Evolutionary conservation across 2,113 vertebrate species (phyloP).

Genomic region (Nesoenas mayeri): DNA sequence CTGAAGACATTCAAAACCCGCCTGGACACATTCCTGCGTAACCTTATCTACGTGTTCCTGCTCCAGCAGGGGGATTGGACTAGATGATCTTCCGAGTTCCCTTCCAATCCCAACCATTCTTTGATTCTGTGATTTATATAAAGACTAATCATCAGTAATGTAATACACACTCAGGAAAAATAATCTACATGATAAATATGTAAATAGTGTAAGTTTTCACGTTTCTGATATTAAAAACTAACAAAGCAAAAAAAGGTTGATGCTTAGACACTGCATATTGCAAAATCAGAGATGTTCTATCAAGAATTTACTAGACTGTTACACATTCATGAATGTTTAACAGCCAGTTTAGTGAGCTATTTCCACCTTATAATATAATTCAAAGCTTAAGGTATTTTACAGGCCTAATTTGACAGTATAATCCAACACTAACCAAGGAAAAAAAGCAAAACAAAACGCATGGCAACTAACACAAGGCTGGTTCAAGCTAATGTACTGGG

Average conservation of each 20-base stretch:
- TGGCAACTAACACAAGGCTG: neutral
- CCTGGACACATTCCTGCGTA: too few species aligned
- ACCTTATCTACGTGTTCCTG: too few species aligned
- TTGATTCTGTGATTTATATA: neutral
- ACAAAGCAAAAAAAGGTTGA: neutral
- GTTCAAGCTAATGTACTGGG: neutral
- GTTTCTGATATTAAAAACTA: neutral
- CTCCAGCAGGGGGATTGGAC: too few species aligned
- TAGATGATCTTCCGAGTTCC: too few species aligned
- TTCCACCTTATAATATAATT: neutral
- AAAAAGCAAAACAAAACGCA: neutral
- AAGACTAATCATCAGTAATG: neutral
- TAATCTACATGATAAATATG: neutral
- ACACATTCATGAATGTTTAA: neutral
- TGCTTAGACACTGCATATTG: neutral
- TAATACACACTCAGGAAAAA: neutral
- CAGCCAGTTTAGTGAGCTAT: neutral
- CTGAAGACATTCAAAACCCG: too few species aligned
- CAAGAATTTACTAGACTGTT: neutral
- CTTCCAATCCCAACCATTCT: too few species aligned
- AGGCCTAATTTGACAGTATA: neutral
- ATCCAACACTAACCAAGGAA: neutral
- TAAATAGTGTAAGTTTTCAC: neutral
- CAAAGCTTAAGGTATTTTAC: neutral
- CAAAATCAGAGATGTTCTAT: neutral